These are phyloP conservation scores for Scleropages formosus DNA, from an alignment of 2,797 vertebrate species.

Conservation along the genomic window DNA sequence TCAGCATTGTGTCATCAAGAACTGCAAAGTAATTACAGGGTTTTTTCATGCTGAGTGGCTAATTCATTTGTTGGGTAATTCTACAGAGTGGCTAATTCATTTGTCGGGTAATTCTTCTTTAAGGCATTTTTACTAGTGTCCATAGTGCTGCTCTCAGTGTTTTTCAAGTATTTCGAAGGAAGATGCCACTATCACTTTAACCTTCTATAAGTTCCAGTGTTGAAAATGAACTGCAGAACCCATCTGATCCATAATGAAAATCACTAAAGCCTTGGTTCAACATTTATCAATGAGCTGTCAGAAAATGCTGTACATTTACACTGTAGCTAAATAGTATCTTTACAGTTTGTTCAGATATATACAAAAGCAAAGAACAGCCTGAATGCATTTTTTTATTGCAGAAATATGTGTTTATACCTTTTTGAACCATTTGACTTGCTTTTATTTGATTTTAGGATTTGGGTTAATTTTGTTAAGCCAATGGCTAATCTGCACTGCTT, in stretches of 20 bases:
- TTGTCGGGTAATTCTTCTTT: no score
- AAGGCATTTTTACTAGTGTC: neutral
- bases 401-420: neutral
- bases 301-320: neutral
- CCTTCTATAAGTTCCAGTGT: neutral
- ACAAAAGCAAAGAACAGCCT: neutral
- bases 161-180: neutral
- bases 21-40: no score
- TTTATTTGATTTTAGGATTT: neutral
- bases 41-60: no score
- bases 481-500: neutral
- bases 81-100: no score
- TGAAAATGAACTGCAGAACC: neutral
- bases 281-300: constrained; percentile 2
- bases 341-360: neutral
- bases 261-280: neutral
- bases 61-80: no score
- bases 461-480: neutral
- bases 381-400: neutral
- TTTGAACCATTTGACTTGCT: constrained; percentile 3
- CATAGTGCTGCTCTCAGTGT: neutral
- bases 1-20: no score
- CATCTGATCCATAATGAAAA: neutral
- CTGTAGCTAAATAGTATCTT: neutral
- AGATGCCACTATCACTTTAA: neutral